A percentile compares a stretch with the other conserved stretches of the same genome.
Conservation (phyloP, 2,888 invertebrate genomes). For the Mantis religiosa region DNA sequence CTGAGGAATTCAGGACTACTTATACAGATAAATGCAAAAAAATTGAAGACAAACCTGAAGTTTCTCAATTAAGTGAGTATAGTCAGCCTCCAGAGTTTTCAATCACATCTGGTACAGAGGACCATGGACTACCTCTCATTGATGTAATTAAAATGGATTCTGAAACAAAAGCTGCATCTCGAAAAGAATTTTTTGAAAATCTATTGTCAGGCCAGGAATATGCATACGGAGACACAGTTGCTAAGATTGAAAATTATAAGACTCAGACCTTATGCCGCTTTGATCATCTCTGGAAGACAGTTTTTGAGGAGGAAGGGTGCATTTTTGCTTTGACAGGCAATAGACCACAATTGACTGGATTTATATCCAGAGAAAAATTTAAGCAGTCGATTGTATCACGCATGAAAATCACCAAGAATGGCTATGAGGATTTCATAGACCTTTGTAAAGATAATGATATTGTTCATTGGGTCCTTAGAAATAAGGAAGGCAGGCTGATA, state of each 20-base stretch:
- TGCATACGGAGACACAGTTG: neutral
- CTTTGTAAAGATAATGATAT: neutral
- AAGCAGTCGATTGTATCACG: neutral
- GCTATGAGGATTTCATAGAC: neutral
- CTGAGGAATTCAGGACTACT: neutral
- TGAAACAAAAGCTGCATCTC: neutral
- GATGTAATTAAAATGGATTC: neutral
- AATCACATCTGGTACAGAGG: neutral
- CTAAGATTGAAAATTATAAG: neutral
- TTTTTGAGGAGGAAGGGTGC: neutral
- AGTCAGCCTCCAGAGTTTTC: neutral
- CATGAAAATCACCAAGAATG: neutral
- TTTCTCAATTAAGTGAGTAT: neutral
- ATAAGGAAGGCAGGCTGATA: neutral
- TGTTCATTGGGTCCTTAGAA: neutral
- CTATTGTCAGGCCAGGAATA: neutral
- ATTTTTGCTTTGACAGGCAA: neutral
- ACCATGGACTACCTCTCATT: neutral
- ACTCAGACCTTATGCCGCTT: neutral
- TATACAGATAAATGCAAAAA: neutral
- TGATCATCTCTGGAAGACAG: neutral
- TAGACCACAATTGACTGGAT: neutral
- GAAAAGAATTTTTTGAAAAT: neutral
- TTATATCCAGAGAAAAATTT: neutral
- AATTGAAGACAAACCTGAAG: neutral